Percentiles rank a stretch among this genome's conserved stretches.
Evolutionary conservation across 1,140 invertebrate species (phyloP).

Genomic region (Cryptotermes secundus): DNA sequence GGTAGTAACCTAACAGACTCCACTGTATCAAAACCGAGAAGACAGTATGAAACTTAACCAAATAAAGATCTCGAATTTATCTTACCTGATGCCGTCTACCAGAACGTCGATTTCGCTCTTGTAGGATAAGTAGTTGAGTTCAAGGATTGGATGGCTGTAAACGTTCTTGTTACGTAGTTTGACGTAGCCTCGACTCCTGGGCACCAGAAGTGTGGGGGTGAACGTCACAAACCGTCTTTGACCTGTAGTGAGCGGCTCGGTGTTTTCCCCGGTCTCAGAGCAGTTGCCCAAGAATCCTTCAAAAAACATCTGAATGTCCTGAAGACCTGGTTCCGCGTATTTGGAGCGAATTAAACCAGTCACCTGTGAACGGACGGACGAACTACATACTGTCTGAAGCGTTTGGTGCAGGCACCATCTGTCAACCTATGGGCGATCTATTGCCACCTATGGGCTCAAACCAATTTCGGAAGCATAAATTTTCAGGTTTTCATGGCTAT

Average conservation of each 20-base stretch:
- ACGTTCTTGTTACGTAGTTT: slow-evolving; percentile 70
- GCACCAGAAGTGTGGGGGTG: slow-evolving; percentile 62
- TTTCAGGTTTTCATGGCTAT: too few relatives aligned
- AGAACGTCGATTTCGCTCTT: slow-evolving; percentile 49
- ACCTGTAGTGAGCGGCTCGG: slow-evolving; percentile 36
- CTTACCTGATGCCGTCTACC: slow-evolving; percentile 61
- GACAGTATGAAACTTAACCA: too few relatives aligned
- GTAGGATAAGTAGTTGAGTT: slow-evolving; percentile 62
- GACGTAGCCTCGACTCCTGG: slow-evolving; percentile 79
- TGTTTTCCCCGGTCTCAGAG: slow-evolving; percentile 53
- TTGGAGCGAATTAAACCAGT: slow-evolving; percentile 27
- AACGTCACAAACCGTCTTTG: background rate
- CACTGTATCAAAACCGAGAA: too few relatives aligned
- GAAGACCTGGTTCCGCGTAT: slow-evolving; percentile 44
- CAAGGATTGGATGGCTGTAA: slow-evolving; percentile 60
- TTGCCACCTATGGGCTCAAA: too few relatives aligned
- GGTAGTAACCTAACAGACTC: too few relatives aligned
- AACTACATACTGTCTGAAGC: too few relatives aligned
- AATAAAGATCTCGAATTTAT: too few relatives aligned
- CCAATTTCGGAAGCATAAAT: too few relatives aligned
- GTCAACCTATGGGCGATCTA: too few relatives aligned
- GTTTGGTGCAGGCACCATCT: too few relatives aligned
- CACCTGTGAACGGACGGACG: slow-evolving; percentile 9
- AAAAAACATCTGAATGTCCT: slow-evolving; percentile 69
- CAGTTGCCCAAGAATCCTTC: slow-evolving; percentile 65